Evolutionary conservation across 2,797 vertebrate genomes (phyloP).

Genomic region (Graptemys geographica): DNA sequence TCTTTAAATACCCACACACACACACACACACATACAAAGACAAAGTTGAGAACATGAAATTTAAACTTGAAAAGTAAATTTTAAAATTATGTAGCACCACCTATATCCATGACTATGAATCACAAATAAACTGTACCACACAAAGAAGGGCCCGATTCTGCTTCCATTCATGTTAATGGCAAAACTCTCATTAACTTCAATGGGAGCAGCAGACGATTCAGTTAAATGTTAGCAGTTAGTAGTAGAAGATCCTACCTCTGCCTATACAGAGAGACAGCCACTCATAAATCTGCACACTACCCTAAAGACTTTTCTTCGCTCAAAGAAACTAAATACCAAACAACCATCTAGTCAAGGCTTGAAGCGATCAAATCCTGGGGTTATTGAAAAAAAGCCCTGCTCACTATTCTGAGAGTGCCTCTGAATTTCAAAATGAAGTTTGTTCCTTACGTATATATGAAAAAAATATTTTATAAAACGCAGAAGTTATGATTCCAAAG

Average conservation of each 20-base stretch:
- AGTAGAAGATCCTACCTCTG: not conserved
- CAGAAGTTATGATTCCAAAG: slow-evolving; percentile 13
- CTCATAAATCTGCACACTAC: rapidly evolving
- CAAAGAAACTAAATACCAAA: rapidly evolving
- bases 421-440: not conserved
- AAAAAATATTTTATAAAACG: not conserved
- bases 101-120: not conserved
- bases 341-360: not conserved
- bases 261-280: not conserved
- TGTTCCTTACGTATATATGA: not conserved
- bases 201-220: not conserved
- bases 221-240: not conserved
- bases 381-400: rapidly evolving
- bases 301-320: not conserved
- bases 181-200: slow-evolving; percentile 25
- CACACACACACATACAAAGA: not conserved
- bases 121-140: slow-evolving; percentile 19
- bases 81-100: not conserved
- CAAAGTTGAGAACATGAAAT: not conserved
- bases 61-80: not conserved
- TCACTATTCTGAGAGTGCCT: not conserved
- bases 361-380: not conserved
- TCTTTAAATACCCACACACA: not conserved
- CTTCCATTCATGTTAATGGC: slow-evolving; percentile 6
- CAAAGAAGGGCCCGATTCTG: not conserved